Base-by-base conservation (phyloP, 2,888 invertebrate species). In the Pachycephus smyrnensis region DNA sequence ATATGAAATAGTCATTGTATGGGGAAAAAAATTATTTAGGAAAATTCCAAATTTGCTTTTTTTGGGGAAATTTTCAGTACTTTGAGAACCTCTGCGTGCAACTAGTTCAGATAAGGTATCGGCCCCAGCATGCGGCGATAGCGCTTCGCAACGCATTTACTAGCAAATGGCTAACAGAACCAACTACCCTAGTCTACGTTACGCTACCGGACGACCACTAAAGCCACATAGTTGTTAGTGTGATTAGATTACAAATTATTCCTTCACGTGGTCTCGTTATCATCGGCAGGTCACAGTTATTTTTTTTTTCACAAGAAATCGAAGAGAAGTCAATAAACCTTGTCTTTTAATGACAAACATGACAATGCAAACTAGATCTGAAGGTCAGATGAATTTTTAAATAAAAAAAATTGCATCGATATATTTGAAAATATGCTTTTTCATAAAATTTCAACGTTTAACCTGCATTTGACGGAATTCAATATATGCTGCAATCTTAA, bases 41-140 rank as follows among this genome's bases (percentile, higher is more conserved):
- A 4, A 33, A 9, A 6, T 55, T 55, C 2, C 23, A 55, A 55
- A 55, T 55, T 55, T 23, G 9, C 55, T 9, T 40, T 40, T 40
- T 36, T 36, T 40, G 40, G 15, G 40, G 6, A 9, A 55, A 55
- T 23, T 55, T 55, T 55, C 55, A 9, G 9, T 23, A 23, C 23
- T 75, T 83, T 90, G 90, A 88, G 89, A 89, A 83, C 85, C 90
- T 80, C 89, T 90, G 90, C 84, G 84, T 86, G 89, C 88, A 91
- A 90, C 89, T 90, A 89, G 89, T 90, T 84, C 86, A 91, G 90
- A 91, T 91, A 91, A 90, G 89, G 86, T 90, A 90, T 90, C 89
- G 89, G 83, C 80, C 71, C 12, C 84, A 85, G 80, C 84, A 81
- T 55, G 15, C 23, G 37, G 86, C 88, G 89, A 89, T 90, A 90